Evolutionary conservation across 2,888 invertebrate genomes (phyloP), one percentile per base, ranked within the genome.

Genomic region (Melanophora roralis): DNA sequence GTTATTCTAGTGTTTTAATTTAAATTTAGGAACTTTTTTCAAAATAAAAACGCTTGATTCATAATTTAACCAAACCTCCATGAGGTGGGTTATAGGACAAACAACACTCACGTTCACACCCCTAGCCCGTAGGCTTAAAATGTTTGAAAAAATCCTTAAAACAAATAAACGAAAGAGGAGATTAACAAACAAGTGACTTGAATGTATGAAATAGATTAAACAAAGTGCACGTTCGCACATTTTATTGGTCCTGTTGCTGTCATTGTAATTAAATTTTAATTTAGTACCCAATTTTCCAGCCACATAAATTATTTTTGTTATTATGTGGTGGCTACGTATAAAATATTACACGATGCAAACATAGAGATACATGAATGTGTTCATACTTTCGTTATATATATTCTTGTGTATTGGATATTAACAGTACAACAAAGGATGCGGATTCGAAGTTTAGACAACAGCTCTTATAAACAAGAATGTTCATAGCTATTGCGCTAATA

Each of bases 251-350:
- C 65, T 68, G n/a, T 73, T 76, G 74, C 78, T 80, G 79, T 82
- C 82, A 81, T 68, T 81, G 82, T 82, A 83, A 83, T 82, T 83
- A 82, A 82, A 83, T 82, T 82, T 82, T 82, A 83, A 82, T 83
- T 82, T 82, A 82, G 81, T 82, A 80, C 77, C 74, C 79, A 71
- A 83, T 83, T 81, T 82, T 73, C 82, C 82, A 82, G 78, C 81
- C 78, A 80, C 82, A 83, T 83, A 79, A 83, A 83, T 83, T 83
- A 82, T 77, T 82, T 78, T 75, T 71, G 77, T 75, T 78, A 68
- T 77, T 72, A 73, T 64, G 62, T 72, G 57, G 59, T 55, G 38
- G 62, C 45, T 49, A n/a, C n/a, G 77, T 81, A 81, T 74, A 80
- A 83, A 78, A 27, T 6, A 27, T 5, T 76, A 78, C 75, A 34